These are phyloP conservation scores for Melanotaenia maccullochi DNA, from an alignment of 2,797 vertebrate genomes.

Conservation along the genomic window DNA sequence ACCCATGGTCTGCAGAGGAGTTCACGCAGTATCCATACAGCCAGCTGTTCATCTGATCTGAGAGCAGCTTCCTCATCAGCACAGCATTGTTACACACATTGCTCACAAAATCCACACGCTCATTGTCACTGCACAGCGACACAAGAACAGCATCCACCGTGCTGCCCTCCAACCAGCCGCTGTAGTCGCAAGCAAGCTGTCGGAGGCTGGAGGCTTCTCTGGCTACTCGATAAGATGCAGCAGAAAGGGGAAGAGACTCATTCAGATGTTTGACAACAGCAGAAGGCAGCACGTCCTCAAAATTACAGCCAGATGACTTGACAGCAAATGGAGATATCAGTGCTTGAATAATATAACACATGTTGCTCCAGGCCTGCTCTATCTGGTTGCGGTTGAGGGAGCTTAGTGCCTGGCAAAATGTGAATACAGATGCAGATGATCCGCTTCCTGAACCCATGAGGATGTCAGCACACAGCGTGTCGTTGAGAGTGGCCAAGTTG, in stretches of 20 bases:
- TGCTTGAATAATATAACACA: slow-evolving; percentile 63
- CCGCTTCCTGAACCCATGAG: slow-evolving; percentile 34
- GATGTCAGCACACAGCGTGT: slow-evolving; percentile 78
- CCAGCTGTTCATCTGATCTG: slow-evolving; percentile 76
- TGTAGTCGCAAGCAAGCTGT: slow-evolving; percentile 80
- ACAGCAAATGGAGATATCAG: slow-evolving; percentile 62
- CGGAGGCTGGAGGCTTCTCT: slow-evolving; percentile 73
- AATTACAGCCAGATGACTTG: slow-evolving; percentile 53
- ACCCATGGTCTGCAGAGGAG: slow-evolving; percentile 51
- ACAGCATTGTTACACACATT: slow-evolving; percentile 72
- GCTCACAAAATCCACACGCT: slow-evolving; percentile 67
- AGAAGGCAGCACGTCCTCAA: neutral
- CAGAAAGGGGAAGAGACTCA: neutral
- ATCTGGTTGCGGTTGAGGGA: slow-evolving; percentile 62
- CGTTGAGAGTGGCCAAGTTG: slow-evolving; percentile 70
- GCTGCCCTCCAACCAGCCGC: slow-evolving; percentile 66
- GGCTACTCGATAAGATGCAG: slow-evolving; percentile 30
- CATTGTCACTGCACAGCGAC: slow-evolving; percentile 80
- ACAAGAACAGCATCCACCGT: slow-evolving; percentile 71
- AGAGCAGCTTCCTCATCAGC: slow-evolving; percentile 71
- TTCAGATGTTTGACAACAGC: neutral
- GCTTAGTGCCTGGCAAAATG: slow-evolving; percentile 74
- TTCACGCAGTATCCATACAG: slow-evolving; percentile 79
- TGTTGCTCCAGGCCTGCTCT: slow-evolving; percentile 74
- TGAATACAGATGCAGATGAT: slow-evolving; percentile 49